phyloP scores from a whole-genome alignment of 2,113 vertebrate species.

The Campylomormyrus tamandua region DNA sequence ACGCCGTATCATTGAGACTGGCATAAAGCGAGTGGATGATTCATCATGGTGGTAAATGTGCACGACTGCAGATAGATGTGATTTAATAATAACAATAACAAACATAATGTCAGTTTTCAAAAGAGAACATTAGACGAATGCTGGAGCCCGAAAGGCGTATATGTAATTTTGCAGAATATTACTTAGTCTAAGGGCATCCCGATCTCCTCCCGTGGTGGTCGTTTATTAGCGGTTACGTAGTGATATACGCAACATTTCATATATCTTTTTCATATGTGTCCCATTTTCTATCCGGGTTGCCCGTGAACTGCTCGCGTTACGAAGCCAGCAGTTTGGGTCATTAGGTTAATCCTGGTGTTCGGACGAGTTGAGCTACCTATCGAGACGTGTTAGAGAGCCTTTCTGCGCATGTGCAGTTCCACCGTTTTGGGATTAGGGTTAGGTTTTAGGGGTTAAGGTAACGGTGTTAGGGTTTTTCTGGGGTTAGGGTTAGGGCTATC shows the following conservation, averaged over 20 bases:
- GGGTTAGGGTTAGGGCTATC: no score
- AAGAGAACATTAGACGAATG: background rate
- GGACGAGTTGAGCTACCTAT: no score
- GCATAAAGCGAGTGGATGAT: background rate
- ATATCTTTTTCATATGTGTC: background rate
- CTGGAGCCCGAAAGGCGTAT: background rate
- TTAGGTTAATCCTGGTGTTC: background rate
- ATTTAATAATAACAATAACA: background rate
- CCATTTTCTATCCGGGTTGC: slow-evolving; percentile 33
- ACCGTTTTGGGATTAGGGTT: no score
- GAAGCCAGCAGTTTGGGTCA: slow-evolving; percentile 35
- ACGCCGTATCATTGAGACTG: background rate
- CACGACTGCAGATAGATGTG: slow-evolving; percentile 37
- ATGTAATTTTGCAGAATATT: background rate
- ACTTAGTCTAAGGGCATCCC: background rate
- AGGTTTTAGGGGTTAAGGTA: no score
- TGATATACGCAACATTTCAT: background rate
- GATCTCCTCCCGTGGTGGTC: background rate
- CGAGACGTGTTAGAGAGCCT: no score
- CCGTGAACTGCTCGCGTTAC: slow-evolving; percentile 37
- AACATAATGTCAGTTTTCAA: background rate
- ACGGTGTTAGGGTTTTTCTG: no score
- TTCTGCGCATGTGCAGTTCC: no score
- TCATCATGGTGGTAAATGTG: background rate
- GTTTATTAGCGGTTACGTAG: background rate